Base-by-base conservation (phyloP, 37 sponge, comb jelly and placozoan genomes). In the Hexactinellida sp. region DNA sequence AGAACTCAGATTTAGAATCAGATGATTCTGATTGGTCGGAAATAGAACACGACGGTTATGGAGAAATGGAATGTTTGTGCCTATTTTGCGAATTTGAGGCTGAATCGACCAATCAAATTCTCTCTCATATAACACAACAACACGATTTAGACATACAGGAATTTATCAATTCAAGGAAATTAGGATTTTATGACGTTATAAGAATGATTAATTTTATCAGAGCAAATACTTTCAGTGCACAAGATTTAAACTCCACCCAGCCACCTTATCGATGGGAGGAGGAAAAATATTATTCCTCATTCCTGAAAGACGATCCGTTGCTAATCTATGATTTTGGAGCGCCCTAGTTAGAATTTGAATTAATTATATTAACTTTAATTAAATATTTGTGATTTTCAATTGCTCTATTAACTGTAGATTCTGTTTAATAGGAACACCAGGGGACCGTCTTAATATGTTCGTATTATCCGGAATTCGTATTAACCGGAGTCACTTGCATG, bases 21-120 rank as follows among this genome's bases (percentile, higher is more conserved):
- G 30, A 63, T 25, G 76, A 63, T n/a, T 63, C 76, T 63, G 76
- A 63, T 63, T 63, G 76, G 76, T 63, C 76, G 13, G 76, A 63
- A 28, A 23, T 63, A n/a, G 76, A 63, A 25, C 76, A 10, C 21
- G 76, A 63, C 76, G 76, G 76, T n/a, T 63, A 63, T 28, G 76
- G 30, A 63, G 76, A 63, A 3, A 23, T 32, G 30, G 76, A 10
- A 25, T 63, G 76, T 63, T 10, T 63, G 28, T 63, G 76, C 30
- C 30, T 63, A 63, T 63, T 63, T n/a, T 63, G 76, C 13, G 76
- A 63, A 63, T 10, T 25, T 5, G 30, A 7, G 76, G 30, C 19
- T 5, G 28, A 25, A 3, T 63, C 76, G 13, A 28, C 76, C 34
- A 63, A 63, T 63, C 28, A 63, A 28, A 63, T 63, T n/a, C 30